Conservation (phyloP, 1,140 invertebrate genomes). For the Drosophila guanche region DNA sequence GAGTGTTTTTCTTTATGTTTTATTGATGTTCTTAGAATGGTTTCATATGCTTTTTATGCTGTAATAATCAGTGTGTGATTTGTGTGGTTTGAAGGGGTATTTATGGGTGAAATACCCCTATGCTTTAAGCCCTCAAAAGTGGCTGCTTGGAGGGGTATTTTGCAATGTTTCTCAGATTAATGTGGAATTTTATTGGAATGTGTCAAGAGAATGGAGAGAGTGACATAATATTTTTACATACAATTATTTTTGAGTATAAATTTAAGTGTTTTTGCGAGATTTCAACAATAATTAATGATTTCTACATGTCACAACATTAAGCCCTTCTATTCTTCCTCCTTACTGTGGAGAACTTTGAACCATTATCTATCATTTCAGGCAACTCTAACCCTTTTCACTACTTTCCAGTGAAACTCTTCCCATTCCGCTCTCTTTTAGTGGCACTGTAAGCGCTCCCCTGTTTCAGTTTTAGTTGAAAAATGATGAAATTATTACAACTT, state of each 20-base stretch:
- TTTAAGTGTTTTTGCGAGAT: no score
- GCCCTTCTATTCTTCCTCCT: constrained; percentile 1
- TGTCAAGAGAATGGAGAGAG: no score
- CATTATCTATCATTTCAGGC: background rate
- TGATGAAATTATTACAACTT: constrained; percentile 53
- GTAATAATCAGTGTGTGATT: constrained; percentile 58
- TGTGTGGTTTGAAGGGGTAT: constrained; percentile 49
- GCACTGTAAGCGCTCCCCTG: constrained; percentile 12
- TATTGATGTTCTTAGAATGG: constrained; percentile 70
- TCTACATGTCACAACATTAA: constrained; percentile 34
- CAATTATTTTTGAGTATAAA: constrained; percentile 17
- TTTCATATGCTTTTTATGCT: constrained; percentile 71
- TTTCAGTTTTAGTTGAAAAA: constrained; percentile 19
- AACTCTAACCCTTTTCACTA: no score
- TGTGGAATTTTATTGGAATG: no score
- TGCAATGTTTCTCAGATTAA: no score
- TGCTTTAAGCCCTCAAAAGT: background rate
- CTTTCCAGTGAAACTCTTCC: background rate
- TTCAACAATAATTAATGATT: constrained; percentile 19
- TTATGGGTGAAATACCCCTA: constrained; percentile 16
- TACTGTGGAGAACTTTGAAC: no score
- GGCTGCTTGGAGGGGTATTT: constrained; percentile 16
- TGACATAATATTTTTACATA: constrained; percentile 27
- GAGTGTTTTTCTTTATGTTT: constrained; percentile 44
- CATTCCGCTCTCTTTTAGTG: constrained; percentile 1